Evolutionary conservation across 2,888 invertebrate species (phyloP), one percentile per base, ranked within the genome.

Genomic region (Drosophila stalkeri): DNA sequence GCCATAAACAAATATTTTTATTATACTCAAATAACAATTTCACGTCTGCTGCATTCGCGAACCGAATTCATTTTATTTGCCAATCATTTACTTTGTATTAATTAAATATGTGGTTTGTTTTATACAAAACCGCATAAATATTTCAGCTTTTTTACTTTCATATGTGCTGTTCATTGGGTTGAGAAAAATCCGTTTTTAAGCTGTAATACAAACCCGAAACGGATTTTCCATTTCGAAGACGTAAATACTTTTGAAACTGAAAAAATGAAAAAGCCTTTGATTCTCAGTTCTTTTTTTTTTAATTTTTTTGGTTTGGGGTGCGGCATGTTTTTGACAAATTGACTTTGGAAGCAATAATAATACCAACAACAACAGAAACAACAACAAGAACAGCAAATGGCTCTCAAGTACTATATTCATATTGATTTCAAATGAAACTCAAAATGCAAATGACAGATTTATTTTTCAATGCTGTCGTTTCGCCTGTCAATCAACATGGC

Each of bases 381-480:
- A 80, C 64, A 75, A 78, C 51, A 66, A 64, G 44, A 71, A 43
- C 51, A 74, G 33, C 35, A 27, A 73, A 57, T 44, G 44, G 20
- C 51, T 64, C 80, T 75, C 77, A 78, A 89, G 83, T 74, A 72
- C 65, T 75, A 67, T 75, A 89, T 89, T 87, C 76, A 87, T 85
- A 80, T 86, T 78, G 77, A 89, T 86, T 87, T 89, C 78, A 80
- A 88, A 86, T 76, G 72, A 68, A 76, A 86, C 76, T 81, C 71
- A 64, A 83, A 76, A 86, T 90, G 90, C 90, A 90, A 88, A 90
- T 90, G 90, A 86, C 86, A 86, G 86, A 88, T 86, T 86, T 86
- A 86, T 86, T 66, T 90, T 82, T 76, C 75, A 78, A 72, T 39
- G 81, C 86, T 71, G 77, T 80, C 89, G 87, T 68, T 82, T 74